These are phyloP conservation scores for Serilophus lunatus DNA, from an alignment of 2,113 vertebrate genomes.

Conservation along the genomic window DNA sequence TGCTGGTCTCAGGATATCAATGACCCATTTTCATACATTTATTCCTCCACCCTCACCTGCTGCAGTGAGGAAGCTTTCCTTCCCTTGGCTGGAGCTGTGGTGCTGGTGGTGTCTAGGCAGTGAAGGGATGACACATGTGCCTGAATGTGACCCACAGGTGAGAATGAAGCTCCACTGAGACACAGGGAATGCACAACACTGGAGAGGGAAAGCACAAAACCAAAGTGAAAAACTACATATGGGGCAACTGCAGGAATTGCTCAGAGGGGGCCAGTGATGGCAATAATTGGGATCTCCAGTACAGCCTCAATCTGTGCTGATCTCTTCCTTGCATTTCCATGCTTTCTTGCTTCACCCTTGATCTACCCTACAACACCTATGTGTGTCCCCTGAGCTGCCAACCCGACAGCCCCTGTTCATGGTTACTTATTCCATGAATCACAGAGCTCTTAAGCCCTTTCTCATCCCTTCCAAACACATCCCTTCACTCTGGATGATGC, in stretches of 20 bases:
- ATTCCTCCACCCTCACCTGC: neutral
- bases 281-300: neutral
- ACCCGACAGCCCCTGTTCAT: neutral
- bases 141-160: accelerated
- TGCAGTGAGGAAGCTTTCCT: neutral
- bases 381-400: neutral
- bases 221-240: neutral
- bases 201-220: neutral
- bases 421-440: constrained; percentile 12
- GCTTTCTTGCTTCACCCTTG: neutral
- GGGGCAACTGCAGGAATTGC: neutral
- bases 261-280: neutral
- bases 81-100: neutral
- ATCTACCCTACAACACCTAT: neutral
- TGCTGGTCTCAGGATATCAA: neutral
- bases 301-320: neutral
- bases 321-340: neutral
- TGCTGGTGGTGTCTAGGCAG: neutral
- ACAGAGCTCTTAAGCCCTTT: constrained; percentile 12
- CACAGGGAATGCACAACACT: neutral
- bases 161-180: neutral
- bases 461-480: constrained; percentile 27
- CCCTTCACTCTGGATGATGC: neutral
- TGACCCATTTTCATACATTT: neutral
- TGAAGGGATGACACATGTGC: too few species aligned